A percentile compares a stretch with the other conserved stretches of the same genome.
These are phyloP conservation scores for Ruditapes philippinarum DNA, from an alignment of 1,140 invertebrate species.

Conservation along the genomic window DNA sequence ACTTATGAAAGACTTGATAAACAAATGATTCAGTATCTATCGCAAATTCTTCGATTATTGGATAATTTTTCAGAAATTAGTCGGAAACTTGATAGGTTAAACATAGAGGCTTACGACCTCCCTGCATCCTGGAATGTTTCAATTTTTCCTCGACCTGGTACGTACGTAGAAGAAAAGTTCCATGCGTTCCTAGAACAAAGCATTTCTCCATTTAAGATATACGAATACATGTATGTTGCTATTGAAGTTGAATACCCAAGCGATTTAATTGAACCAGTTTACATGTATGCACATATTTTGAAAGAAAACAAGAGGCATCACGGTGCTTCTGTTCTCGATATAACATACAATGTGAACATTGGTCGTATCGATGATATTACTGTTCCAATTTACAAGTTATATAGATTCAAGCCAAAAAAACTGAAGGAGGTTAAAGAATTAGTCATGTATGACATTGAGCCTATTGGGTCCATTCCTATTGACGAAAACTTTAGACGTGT, in stretches of 20 bases:
- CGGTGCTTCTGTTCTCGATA: neutral
- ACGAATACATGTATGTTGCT: slow-evolving; percentile 74
- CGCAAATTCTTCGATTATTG: neutral
- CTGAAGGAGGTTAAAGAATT: neutral
- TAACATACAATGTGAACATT: neutral
- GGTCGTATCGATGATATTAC: neutral
- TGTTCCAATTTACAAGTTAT: slow-evolving; percentile 72
- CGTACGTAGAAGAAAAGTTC: slow-evolving; percentile 41
- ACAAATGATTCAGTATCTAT: neutral
- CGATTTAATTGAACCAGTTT: neutral
- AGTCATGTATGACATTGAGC: neutral
- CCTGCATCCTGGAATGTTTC: neutral
- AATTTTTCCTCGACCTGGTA: slow-evolving; percentile 39
- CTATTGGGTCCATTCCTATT: slow-evolving; percentile 22
- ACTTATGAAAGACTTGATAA: neutral
- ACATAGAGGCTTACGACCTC: slow-evolving; percentile 9
- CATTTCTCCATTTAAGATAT: slow-evolving; percentile 45
- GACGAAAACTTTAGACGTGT: slow-evolving; percentile 43
- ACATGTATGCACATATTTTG: neutral
- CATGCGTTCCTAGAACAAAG: slow-evolving; percentile 43
- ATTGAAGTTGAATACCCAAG: slow-evolving; percentile 73
- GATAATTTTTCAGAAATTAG: neutral
- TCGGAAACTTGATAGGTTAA: neutral
- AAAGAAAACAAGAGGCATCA: neutral
- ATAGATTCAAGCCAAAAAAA: slow-evolving; percentile 70